A percentile compares a stretch with the other conserved stretches of the same genome.
Evolutionary conservation across 2,113 vertebrate genomes (phyloP).

Genomic region (Smithornis capensis): DNA sequence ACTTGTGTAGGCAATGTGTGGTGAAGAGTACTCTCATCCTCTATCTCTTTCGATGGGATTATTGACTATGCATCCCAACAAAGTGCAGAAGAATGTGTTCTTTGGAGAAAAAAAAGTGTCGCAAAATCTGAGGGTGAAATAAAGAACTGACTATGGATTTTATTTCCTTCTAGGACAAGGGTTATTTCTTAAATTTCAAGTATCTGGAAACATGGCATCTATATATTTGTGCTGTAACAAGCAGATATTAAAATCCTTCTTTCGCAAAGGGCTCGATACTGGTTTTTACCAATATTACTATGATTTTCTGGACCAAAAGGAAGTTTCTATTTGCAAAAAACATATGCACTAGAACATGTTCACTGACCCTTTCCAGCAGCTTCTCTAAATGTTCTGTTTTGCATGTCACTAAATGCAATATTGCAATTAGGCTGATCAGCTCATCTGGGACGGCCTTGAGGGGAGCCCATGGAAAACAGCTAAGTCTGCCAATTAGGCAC

Average conservation of each 20-base stretch:
- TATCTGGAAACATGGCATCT: neutral
- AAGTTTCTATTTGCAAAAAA: neutral
- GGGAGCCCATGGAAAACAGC: neutral
- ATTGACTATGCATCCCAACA: neutral
- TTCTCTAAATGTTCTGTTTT: neutral
- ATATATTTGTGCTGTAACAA: neutral
- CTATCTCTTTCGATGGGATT: neutral
- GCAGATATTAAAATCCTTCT: neutral
- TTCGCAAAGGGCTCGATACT: neutral
- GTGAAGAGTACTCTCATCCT: neutral
- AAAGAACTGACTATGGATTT: neutral
- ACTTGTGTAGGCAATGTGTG: neutral
- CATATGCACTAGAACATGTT: neutral
- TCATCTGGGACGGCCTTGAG: neutral
- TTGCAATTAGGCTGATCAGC: neutral
- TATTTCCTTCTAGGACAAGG: neutral
- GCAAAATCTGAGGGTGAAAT: neutral
- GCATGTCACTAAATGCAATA: neutral
- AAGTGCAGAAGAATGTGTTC: neutral
- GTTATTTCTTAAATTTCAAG: neutral
- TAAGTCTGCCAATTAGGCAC: neutral
- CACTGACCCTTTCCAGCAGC: neutral
- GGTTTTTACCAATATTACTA: neutral
- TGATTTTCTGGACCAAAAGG: neutral
- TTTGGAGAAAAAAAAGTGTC: neutral